Evolutionary conservation across 2,113 vertebrate species (phyloP).

Genomic region (Notechis scutatus): DNA sequence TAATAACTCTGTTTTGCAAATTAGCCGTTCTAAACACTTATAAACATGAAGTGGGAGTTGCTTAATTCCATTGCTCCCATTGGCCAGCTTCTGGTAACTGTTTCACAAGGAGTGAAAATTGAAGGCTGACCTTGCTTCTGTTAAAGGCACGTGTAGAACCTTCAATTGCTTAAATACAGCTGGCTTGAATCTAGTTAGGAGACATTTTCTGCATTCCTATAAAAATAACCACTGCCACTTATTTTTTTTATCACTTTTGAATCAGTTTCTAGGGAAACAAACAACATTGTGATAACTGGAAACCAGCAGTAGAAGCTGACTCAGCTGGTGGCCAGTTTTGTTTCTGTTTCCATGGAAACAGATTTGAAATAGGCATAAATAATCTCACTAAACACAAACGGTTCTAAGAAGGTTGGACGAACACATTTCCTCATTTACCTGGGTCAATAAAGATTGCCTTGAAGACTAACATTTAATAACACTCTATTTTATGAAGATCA

Average conservation of each 20-base stretch:
- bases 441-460: background rate
- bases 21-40: slow-evolving; percentile 34
- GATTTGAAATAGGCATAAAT: slow-evolving; percentile 57
- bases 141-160: slow-evolving; percentile 35
- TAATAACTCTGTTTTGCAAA: slow-evolving; percentile 46
- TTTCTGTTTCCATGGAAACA: slow-evolving; percentile 65
- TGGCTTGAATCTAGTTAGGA: slow-evolving; percentile 17
- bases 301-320: slow-evolving; percentile 64
- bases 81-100: background rate
- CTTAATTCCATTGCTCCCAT: slow-evolving; percentile 39
- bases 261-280: slow-evolving; percentile 65
- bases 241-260: slow-evolving; percentile 30
- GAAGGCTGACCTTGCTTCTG: background rate
- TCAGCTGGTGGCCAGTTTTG: slow-evolving; percentile 65
- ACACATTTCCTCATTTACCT: slow-evolving; percentile 29
- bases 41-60: slow-evolving; percentile 45
- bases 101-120: slow-evolving; percentile 30
- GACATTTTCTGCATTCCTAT: slow-evolving; percentile 31
- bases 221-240: slow-evolving; percentile 12
- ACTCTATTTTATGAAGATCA: background rate
- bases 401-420: slow-evolving; percentile 53
- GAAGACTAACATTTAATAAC: background rate
- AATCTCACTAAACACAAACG: slow-evolving; percentile 47
- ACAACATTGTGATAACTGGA: slow-evolving; percentile 58
- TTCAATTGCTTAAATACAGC: background rate